These are phyloP conservation scores for Ceyx cyanopectus DNA, from an alignment of 2,113 vertebrate genomes.

Conservation along the genomic window DNA sequence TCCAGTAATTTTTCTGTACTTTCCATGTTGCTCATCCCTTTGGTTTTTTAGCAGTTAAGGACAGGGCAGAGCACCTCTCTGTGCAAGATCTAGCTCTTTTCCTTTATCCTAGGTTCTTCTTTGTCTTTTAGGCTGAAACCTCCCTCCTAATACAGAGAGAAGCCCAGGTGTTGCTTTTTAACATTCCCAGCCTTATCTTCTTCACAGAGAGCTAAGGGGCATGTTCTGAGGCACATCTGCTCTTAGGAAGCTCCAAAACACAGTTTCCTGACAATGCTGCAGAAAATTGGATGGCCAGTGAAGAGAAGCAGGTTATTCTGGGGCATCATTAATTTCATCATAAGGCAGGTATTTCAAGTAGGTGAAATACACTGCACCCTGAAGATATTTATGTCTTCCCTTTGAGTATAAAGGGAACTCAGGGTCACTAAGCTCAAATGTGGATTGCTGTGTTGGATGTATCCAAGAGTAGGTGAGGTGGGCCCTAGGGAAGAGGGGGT, in stretches of 20 bases:
- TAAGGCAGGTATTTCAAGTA: background rate
- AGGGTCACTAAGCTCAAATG: background rate
- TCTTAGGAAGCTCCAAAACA: background rate
- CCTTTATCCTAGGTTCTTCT: background rate
- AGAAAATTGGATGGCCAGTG: background rate
- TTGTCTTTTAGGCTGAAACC: background rate
- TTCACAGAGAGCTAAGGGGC: background rate
- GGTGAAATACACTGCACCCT: background rate
- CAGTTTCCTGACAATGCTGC: background rate
- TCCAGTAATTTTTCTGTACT: background rate
- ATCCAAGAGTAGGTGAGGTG: background rate
- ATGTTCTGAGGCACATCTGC: background rate
- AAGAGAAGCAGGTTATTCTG: background rate
- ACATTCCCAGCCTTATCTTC: background rate
- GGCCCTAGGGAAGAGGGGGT: background rate
- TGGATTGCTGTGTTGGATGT: background rate
- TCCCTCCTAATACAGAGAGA: background rate
- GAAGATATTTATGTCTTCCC: background rate
- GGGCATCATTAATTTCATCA: background rate
- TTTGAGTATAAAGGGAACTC: background rate
- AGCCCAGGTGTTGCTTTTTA: background rate
- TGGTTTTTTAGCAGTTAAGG: background rate
- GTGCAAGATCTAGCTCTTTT: background rate
- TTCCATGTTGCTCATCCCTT: background rate
- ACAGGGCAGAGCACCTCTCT: background rate